Base-by-base conservation (phyloP, 2,888 invertebrate species). In the Diloba caeruleocephala region DNA sequence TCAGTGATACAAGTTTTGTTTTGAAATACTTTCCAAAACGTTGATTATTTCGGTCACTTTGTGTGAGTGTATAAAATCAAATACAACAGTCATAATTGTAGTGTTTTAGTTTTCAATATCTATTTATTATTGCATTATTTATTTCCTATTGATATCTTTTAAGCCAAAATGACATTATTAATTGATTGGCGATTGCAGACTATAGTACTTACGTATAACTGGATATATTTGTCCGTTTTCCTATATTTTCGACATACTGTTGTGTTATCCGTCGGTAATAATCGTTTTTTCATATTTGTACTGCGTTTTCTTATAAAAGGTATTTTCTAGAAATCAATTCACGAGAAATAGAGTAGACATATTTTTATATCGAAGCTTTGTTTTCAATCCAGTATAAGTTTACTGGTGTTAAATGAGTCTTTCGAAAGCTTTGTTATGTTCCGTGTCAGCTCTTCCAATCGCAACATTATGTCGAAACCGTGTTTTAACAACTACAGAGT, bases 401-500 rank as follows among this genome's bases (percentile, higher is more conserved):
- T 9, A 1, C 17, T 0, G 15, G 10, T 53, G 26, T 23, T 19
- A 12, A 12, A 10, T 12, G 12, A 13, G 1, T 10, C 2, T 25
- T 10, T 1, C 4, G 3, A 21, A 7, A 4, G 6, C 12, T 17
- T 4, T 10, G 17, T 12, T 8, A 0, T 31, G 13, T 13, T 17
- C 9, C 6, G n/a, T 21, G 25, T 15, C 21, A 1, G 10, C 7
- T 33, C 28, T 10, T 9, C 21, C 1, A 49, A 0, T 13, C 34
- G 62, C 66, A 71, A 76, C 77, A 76, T 60, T 64, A 53, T 71
- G 78, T 76, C 70, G 73, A 62, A 49, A 34, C 39, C 51, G 51
- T 49, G 37, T 43, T 43, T 49, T 44, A 57, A 59, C 71, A 60
- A 71, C 53, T 71, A 49, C 71, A 62, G 76, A 85, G 84, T 87